Evolutionary conservation across 2,113 vertebrate genomes (phyloP).

Genomic region (Hydrochoerus hydrochaeris): DNA sequence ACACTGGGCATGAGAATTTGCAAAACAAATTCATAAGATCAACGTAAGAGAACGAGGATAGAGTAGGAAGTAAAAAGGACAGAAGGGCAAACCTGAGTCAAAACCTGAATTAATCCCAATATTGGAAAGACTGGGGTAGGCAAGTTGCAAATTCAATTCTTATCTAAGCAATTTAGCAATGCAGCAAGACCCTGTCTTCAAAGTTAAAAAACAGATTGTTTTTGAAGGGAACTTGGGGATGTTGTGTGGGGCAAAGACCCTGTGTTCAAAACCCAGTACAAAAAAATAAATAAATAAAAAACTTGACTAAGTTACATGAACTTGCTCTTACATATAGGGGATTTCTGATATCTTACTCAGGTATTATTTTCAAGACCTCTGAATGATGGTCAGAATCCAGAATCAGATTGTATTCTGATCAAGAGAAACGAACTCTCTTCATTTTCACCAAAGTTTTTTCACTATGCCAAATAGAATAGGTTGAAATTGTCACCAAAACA

Average conservation of each 20-base stretch:
- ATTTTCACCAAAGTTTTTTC: conserved; percentile 1
- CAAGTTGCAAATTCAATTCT: not conserved
- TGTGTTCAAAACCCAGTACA: not conserved
- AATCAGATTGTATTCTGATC: not conserved
- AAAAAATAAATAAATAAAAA: not conserved
- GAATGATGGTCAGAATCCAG: not conserved
- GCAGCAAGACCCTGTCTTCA: not conserved
- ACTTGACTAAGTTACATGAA: not conserved
- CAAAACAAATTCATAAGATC: not conserved
- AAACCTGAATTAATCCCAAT: not conserved
- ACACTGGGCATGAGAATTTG: not conserved
- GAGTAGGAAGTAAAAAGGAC: not conserved
- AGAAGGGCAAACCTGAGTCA: not conserved
- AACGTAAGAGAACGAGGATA: not conserved
- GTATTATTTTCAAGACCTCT: conserved; percentile 28
- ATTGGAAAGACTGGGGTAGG: not conserved
- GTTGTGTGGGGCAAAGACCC: not conserved
- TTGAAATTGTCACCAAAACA: conserved; percentile 52
- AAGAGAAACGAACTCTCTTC: conserved; percentile 7
- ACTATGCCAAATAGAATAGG: conserved; percentile 22
- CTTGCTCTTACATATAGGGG: not conserved
- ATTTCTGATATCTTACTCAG: not conserved
- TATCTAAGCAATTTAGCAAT: not conserved
- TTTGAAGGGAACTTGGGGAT: not conserved
- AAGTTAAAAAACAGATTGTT: not conserved